Evolutionary conservation across 1,140 invertebrate species (phyloP), one percentile per base, ranked within the genome.

Genomic region (Solen grandis): DNA sequence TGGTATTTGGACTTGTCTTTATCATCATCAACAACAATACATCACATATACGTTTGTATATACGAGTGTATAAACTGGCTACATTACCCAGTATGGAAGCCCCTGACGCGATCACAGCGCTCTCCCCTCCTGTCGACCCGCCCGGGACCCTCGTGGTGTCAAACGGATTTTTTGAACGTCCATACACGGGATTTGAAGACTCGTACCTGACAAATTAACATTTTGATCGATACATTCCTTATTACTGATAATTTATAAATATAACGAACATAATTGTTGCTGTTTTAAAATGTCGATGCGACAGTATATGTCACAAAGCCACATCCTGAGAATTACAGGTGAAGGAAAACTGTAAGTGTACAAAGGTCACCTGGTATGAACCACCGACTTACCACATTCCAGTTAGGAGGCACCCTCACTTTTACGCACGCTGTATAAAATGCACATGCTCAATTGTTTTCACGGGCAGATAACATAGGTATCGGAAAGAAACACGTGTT

Each of bases 181-280:
- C 93, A 87, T 90, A 94, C 36, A 94, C 89, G 16, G 93, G 92
- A 86, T 94, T 94, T 10, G 85, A 85, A 85, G 92, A 92, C n/a
- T 88, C 88, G 83, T 84, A 91, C 33, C 85, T 88, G 65, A 27
- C 65, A 79, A 22, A 22, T 70, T n/a, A 66, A 38, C 13, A 13
- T 14, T 55, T 35, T 41, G 31, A 19, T 10, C 16, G 5, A 27
- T 19, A 27, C 8, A 27, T 8, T 10, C 14, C 55, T n/a, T 19
- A 14, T 27, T 10, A 14, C 10, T 59, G 25, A 13, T 19, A 22
- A 16, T 10, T 19, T 59, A 59, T 22, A 25, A 10, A 22, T 59
- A 10, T 59, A 19, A 27, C 10, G n/a, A n/a, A n/a, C n/a, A n/a
- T n/a, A n/a, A n/a, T 59, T 19, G 14, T 14, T 22, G 27, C 14